Percentiles rank a stretch among this genome's conserved stretches.
phyloP scores from a whole-genome alignment of 2,888 invertebrate genomes.

The Parnassius glacialis region DNA sequence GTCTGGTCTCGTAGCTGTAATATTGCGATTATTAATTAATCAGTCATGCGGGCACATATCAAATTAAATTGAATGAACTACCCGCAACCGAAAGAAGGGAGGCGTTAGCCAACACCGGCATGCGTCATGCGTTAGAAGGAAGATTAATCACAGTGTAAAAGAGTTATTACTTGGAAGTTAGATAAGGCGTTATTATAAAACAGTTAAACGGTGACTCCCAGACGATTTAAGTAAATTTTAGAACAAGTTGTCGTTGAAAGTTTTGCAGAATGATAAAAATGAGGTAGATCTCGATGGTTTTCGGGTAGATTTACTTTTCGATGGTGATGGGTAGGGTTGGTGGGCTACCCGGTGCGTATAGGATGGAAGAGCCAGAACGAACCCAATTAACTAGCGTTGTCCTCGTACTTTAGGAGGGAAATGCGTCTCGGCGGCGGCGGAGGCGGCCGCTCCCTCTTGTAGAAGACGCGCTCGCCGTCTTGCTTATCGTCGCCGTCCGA shows the following conservation, averaged over 20 bases:
- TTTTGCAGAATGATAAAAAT: conserved; percentile 21
- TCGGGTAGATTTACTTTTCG: conserved; percentile 10
- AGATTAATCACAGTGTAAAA: conserved; percentile 29
- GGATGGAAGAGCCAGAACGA: conserved; percentile 44
- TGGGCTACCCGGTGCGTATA: conserved; percentile 38
- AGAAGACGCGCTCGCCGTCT: conserved; percentile 39
- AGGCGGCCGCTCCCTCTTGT: conserved; percentile 51
- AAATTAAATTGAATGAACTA: conserved; percentile 21
- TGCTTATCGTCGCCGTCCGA: conserved; percentile 40
- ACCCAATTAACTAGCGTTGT: conserved; percentile 51
- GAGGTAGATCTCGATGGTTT: conserved; percentile 14
- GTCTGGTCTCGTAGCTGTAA: conserved; percentile 78
- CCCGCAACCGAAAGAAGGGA: conserved; percentile 28
- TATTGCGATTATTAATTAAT: conserved; percentile 46
- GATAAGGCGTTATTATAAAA: conserved; percentile 1
- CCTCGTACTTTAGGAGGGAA: conserved; percentile 63
- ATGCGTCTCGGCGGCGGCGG: conserved; percentile 67
- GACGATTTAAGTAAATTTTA: conserved; percentile 20
- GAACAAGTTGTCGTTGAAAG: conserved; percentile 22
- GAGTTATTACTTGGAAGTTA: conserved; percentile 26
- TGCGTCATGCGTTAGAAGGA: conserved; percentile 43
- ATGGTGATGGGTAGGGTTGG: conserved; percentile 28
- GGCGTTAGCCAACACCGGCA: conserved; percentile 46
- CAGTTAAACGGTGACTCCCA: conserved; percentile 11
- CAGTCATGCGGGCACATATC: conserved; percentile 26